Base-by-base conservation (phyloP, 2,797 vertebrate genomes). In the Kryptolebias ocellatus region DNA sequence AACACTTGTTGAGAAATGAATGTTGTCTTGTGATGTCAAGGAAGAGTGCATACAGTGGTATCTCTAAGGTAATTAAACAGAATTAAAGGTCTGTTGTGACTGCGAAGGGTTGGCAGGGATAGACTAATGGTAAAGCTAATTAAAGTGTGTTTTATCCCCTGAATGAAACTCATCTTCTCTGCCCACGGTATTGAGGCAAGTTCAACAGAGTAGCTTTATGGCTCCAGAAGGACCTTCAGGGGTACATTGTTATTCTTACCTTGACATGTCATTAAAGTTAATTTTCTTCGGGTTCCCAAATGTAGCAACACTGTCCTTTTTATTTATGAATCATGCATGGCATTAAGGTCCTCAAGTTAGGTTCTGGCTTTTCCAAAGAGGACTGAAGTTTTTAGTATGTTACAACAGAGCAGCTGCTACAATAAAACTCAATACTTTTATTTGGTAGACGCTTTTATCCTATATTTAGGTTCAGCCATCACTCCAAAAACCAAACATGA, bases 111-210 rank as follows among this genome's bases (percentile, higher is more conserved):
- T 87, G 87, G 82, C 84, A 86, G 81, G 68, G 53, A 67, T 62
- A 74, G 83, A 84, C 86, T 90, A 90, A 89, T 90, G 82, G 84
- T 88, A 81, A 86, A 87, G 86, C 89, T 90, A 91, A 92, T 91
- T 91, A 92, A 86, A 89, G 84, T 82, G 77, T 89, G 83, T 91
- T 91, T 89, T 83, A 91, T 85, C 78, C 85, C 74, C 24, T 56
- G 87, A 88, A 89, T 91, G 87, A 91, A 90, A 90, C 71, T 80
- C 83, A 80, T 89, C 87, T 84, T 72, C 78, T 83, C 71, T 74
- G 74, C 79, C 66, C 74, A 68, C 78, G 54, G 56, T 76, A 61
- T 71, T 69, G 62, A 77, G 66, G 74, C 76, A 70, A 70, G 80
- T 86, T 89, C 75, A 80, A 57, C 68, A 63, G 45, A 79, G 72